phyloP scores from a whole-genome alignment of 23 tunicate species.

The Halocynthia aurantium region DNA sequence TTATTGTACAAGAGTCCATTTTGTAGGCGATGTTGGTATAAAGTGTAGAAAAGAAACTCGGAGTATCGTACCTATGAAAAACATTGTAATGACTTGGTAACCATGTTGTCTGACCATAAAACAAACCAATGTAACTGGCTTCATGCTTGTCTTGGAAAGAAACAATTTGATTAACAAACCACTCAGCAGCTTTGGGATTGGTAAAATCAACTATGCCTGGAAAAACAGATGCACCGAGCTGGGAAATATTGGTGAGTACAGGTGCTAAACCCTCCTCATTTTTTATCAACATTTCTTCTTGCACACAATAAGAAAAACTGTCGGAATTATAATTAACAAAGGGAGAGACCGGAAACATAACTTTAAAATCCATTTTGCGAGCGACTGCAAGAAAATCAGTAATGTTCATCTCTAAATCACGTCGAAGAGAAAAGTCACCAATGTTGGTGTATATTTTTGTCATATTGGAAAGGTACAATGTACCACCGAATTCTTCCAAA shows the following conservation, averaged over 20 bases:
- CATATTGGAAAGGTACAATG: slow-evolving; percentile 19
- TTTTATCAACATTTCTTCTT: slow-evolving; percentile 10
- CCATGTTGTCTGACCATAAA: slow-evolving; percentile 63
- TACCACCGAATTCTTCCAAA: slow-evolving; percentile 39
- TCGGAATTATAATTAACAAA: slow-evolving; percentile 52
- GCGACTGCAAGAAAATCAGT: slow-evolving; percentile 6
- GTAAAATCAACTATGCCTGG: slow-evolving; percentile 61
- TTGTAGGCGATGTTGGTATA: slow-evolving; percentile 29
- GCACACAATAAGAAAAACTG: slow-evolving; percentile 29
- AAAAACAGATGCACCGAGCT: background rate
- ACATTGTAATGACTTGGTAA: slow-evolving; percentile 33
- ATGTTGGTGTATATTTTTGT: slow-evolving; percentile 16
- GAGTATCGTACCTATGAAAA: slow-evolving; percentile 25
- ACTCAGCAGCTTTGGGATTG: slow-evolving; percentile 16
- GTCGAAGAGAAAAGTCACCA: slow-evolving; percentile 42
- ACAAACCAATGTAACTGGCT: slow-evolving; percentile 28
- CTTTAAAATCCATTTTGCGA: slow-evolving; percentile 13
- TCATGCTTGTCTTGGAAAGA: background rate
- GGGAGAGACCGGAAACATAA: slow-evolving; percentile 46
- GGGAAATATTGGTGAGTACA: slow-evolving; percentile 16
- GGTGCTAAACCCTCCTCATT: slow-evolving; percentile 23
- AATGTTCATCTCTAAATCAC: slow-evolving; percentile 3
- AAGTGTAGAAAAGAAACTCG: slow-evolving; percentile 49
- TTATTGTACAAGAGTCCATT: slow-evolving; percentile 28
- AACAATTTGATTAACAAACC: slow-evolving; percentile 22